A percentile compares a stretch with the other conserved stretches of the same genome.
Evolutionary conservation across 2,797 vertebrate species (phyloP).

Genomic region (Onychomys leucogaster): DNA sequence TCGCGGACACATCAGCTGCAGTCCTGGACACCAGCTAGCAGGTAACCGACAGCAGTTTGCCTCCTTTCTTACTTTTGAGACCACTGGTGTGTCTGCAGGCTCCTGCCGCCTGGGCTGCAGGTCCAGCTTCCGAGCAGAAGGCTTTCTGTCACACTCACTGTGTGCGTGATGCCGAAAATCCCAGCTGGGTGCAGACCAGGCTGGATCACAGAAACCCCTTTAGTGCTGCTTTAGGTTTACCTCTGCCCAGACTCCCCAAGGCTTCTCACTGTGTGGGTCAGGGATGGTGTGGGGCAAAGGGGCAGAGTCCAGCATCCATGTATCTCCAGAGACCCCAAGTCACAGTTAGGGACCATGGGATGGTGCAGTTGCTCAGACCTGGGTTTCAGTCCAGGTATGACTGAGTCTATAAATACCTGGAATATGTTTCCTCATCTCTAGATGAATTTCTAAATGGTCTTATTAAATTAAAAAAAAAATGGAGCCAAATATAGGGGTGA

Average conservation of each 20-base stretch:
- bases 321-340: not conserved
- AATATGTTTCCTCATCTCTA: not conserved
- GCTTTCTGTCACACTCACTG: not conserved
- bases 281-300: not conserved
- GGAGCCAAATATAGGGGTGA: too few species aligned
- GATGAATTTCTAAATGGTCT: too few species aligned
- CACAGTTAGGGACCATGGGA: accelerated
- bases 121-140: not conserved
- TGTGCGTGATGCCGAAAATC: not conserved
- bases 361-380: too few species aligned
- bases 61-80: not conserved
- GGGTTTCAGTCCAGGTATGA: not conserved
- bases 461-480: too few species aligned
- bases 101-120: not conserved
- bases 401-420: too few species aligned
- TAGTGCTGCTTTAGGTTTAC: not conserved
- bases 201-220: not conserved
- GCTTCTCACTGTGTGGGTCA: not conserved
- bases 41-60: constrained; percentile 79
- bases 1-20: constrained; percentile 84
- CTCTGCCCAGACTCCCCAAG: not conserved
- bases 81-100: not conserved
- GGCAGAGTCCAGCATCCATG: not conserved
- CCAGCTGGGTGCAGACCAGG: not conserved
- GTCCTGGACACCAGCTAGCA: constrained; percentile 81